phyloP scores from a whole-genome alignment of 64 coral and sea anemone species.

The Trachythela sp. region DNA sequence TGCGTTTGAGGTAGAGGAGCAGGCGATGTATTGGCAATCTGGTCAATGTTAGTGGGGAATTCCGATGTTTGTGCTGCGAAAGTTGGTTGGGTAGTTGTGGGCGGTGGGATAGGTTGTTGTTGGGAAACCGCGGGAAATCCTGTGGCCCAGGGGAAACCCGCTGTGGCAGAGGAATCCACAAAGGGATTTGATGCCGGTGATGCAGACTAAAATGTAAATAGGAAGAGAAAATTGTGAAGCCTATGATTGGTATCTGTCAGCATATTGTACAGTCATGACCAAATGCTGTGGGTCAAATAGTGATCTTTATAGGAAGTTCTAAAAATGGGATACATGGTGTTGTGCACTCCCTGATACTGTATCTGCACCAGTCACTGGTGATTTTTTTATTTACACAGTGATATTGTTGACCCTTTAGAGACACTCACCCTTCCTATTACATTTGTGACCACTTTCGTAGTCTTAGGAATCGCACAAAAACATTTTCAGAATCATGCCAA shows the following conservation, averaged over 20 bases:
- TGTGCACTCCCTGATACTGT: too few species aligned
- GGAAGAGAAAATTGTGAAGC: not conserved
- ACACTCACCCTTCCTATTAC: too few species aligned
- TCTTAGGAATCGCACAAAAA: too few species aligned
- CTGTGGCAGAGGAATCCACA: not conserved
- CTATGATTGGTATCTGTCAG: not conserved
- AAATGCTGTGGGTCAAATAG: too few species aligned
- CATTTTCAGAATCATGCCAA: too few species aligned
- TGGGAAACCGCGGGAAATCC: not conserved
- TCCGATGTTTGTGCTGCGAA: not conserved
- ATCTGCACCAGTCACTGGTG: too few species aligned
- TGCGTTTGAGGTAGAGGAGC: not conserved
- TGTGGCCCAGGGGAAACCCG: not conserved
- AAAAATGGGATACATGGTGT: too few species aligned
- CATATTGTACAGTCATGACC: too few species aligned
- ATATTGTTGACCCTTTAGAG: too few species aligned
- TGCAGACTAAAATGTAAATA: not conserved
- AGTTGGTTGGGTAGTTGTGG: not conserved
- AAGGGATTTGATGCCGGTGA: not conserved
- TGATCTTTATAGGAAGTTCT: too few species aligned
- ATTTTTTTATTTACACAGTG: too few species aligned
- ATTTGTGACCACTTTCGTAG: too few species aligned
- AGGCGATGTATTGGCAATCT: not conserved
- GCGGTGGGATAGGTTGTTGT: not conserved
- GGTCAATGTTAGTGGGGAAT: not conserved